Evolutionary conservation across 2,888 invertebrate species (phyloP).

Genomic region (Phrixothrix hirtus): DNA sequence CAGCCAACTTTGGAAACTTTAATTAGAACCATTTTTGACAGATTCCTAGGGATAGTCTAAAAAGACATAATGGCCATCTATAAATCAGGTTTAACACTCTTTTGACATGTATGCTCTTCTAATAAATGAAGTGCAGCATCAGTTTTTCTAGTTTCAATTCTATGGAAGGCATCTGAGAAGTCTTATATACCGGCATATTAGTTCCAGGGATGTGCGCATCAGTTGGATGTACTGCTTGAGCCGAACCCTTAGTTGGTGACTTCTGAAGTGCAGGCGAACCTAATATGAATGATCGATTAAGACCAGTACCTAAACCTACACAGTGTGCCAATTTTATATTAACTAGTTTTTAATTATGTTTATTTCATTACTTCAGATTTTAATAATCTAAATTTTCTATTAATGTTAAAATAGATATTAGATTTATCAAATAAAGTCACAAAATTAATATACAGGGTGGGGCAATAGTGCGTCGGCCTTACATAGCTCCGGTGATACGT

Average conservation of each 20-base stretch:
- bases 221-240: slow-evolving; percentile 43
- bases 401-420: too few species aligned
- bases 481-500: too few species aligned
- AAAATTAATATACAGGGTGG: not conserved
- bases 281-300: slow-evolving; percentile 56
- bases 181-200: slow-evolving; percentile 50
- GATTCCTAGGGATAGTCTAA: too few species aligned
- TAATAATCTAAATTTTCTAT: too few species aligned
- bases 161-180: not conserved
- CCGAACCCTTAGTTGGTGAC: slow-evolving; percentile 54
- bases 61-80: too few species aligned
- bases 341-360: not conserved
- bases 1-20: too few species aligned
- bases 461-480: too few species aligned
- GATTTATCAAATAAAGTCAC: too few species aligned
- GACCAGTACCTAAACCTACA: slow-evolving; percentile 52
- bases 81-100: too few species aligned
- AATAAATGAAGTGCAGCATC: slow-evolving; percentile 19
- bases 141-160: slow-evolving; percentile 5
- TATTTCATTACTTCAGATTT: not conserved
- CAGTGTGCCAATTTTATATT: slow-evolving; percentile 49
- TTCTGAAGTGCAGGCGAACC: slow-evolving; percentile 56
- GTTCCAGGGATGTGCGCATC: slow-evolving; percentile 44
- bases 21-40: too few species aligned
- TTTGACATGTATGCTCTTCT: too few species aligned